These are phyloP conservation scores for Andinoacara biseriatus DNA, from an alignment of 2,113 vertebrate genomes.

Conservation along the genomic window DNA sequence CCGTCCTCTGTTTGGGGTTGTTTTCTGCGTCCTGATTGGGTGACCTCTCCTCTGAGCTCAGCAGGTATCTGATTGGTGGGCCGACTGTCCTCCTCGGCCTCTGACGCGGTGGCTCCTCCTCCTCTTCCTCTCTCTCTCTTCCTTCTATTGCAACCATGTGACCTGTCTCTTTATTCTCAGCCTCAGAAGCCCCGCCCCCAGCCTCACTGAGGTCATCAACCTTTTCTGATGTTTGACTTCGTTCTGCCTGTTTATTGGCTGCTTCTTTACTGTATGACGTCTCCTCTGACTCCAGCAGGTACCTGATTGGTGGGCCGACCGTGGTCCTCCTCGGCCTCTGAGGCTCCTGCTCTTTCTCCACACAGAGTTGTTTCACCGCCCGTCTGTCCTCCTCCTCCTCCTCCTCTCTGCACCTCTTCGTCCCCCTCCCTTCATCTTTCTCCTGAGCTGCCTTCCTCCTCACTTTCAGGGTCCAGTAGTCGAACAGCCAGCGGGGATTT, in stretches of 20 bases:
- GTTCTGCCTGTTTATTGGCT: neutral
- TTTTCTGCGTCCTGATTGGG: neutral
- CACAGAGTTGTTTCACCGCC: neutral
- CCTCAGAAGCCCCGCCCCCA: neutral
- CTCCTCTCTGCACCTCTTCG: neutral
- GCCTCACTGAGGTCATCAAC: neutral
- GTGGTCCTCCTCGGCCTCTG: neutral
- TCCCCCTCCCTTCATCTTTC: neutral
- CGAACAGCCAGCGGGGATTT: neutral
- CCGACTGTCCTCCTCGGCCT: conserved; percentile 2
- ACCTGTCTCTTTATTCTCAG: no score
- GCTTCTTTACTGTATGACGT: neutral
- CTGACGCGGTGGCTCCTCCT: no score
- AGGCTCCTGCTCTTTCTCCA: neutral
- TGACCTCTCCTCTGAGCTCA: no score
- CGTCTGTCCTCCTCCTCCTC: neutral
- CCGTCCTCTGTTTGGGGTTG: neutral
- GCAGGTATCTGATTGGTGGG: no score
- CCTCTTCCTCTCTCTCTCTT: no score
- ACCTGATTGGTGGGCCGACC: neutral
- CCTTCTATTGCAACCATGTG: no score
- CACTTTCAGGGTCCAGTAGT: neutral
- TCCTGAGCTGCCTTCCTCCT: neutral
- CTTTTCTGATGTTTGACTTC: no score
- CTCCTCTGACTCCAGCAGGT: neutral